These are phyloP conservation scores for Boloria euphrosyne DNA, from an alignment of 2,888 invertebrate genomes.

Conservation along the genomic window DNA sequence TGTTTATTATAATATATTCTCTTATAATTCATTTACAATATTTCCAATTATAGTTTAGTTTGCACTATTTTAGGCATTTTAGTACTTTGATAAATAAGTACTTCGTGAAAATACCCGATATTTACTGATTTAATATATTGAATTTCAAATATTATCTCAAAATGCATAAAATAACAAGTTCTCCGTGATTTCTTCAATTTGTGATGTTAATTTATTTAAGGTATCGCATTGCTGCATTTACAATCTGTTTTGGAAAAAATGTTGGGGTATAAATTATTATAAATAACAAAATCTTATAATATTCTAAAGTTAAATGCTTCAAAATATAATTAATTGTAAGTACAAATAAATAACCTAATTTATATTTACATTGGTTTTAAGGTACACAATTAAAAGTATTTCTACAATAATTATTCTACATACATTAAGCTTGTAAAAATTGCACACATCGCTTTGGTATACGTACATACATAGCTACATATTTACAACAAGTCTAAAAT, in stretches of 20 bases:
- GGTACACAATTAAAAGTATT: constrained; percentile 60
- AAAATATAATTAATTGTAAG: constrained; percentile 38
- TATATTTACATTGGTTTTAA: constrained; percentile 51
- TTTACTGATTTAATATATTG: background rate
- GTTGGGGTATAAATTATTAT: no score
- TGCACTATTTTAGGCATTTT: constrained; percentile 16
- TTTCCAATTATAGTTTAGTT: constrained; percentile 20
- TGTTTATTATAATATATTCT: constrained; percentile 12
- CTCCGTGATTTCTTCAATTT: background rate
- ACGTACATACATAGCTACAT: constrained; percentile 80
- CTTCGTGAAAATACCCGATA: background rate
- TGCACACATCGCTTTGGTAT: constrained; percentile 82
- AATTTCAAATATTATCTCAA: background rate
- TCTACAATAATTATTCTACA: constrained; percentile 54
- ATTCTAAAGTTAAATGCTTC: constrained; percentile 43
- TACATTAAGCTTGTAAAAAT: constrained; percentile 81
- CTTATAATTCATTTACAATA: constrained; percentile 20
- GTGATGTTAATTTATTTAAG: background rate
- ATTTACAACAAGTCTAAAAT: constrained; percentile 69
- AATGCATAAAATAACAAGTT: constrained; percentile 13
- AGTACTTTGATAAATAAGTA: constrained; percentile 4
- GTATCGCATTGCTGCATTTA: background rate
- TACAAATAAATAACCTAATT: constrained; percentile 45
- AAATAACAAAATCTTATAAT: constrained; percentile 36
- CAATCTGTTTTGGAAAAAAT: no score